A percentile compares a stretch with the other conserved stretches of the same genome.
phyloP scores from a whole-genome alignment of 2,888 invertebrate genomes.

The Barypeithes pellucidus region DNA sequence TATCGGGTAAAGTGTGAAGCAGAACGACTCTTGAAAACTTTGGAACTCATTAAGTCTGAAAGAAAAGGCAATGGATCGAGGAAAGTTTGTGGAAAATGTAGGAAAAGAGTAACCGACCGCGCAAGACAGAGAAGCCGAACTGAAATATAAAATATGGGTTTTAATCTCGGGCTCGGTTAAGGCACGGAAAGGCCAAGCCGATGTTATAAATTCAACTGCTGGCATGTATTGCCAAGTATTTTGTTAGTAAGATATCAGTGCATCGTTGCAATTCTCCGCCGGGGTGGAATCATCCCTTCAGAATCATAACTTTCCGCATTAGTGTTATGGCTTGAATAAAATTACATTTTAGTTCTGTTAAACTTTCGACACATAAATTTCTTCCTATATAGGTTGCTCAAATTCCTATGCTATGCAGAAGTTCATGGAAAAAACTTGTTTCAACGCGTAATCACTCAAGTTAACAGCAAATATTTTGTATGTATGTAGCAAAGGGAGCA shows the following conservation, averaged over 20 bases:
- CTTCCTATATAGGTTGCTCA: neutral
- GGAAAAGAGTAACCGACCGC: constrained; percentile 60
- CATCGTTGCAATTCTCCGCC: constrained; percentile 33
- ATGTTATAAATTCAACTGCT: constrained; percentile 35
- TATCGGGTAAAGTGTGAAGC: constrained; percentile 59
- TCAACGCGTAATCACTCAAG: too few relatives aligned
- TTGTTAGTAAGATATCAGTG: constrained; percentile 34
- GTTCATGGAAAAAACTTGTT: too few relatives aligned
- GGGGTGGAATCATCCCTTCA: constrained; percentile 18
- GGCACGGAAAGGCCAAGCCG: constrained; percentile 35
- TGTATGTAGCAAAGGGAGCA: too few relatives aligned
- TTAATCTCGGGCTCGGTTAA: constrained; percentile 66
- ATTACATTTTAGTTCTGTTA: constrained; percentile 12
- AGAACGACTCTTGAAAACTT: constrained; percentile 60
- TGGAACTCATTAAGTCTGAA: constrained; percentile 64
- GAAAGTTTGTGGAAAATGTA: constrained; percentile 58
- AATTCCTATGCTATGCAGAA: neutral
- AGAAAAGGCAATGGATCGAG: constrained; percentile 65
- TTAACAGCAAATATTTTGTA: too few relatives aligned
- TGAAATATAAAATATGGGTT: constrained; percentile 72
- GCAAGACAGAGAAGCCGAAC: constrained; percentile 64
- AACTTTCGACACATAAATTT: neutral
- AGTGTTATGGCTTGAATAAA: constrained; percentile 17
- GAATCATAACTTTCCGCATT: constrained; percentile 14
- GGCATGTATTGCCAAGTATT: constrained; percentile 31